Conservation (phyloP, 2,113 vertebrate genomes). For the Mesitornis unicolor region DNA sequence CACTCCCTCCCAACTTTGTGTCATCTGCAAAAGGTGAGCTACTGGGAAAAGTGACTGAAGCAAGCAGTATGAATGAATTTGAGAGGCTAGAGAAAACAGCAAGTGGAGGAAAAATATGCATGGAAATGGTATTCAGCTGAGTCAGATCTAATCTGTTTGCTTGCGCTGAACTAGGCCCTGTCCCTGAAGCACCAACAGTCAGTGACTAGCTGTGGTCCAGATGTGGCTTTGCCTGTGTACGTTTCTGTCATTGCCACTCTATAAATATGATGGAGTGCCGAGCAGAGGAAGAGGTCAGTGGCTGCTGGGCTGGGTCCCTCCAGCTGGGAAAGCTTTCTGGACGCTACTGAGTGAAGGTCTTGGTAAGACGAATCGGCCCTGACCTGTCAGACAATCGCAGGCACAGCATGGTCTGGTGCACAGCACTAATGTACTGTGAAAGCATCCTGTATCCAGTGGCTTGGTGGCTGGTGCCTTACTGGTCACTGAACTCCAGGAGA, state of each 20-base stretch:
- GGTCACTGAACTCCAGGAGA: not conserved
- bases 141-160: not conserved
- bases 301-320: not conserved
- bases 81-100: not conserved
- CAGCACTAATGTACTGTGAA: constrained; percentile 29
- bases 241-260: not conserved
- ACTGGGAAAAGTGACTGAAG: not conserved
- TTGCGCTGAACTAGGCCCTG: not conserved
- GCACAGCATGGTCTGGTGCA: not conserved
- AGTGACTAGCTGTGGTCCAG: not conserved
- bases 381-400: not conserved
- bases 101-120: not conserved
- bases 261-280: not conserved
- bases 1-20: too few relatives aligned
- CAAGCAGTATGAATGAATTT: not conserved
- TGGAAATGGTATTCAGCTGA: not conserved
- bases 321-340: constrained; percentile 18
- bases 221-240: not conserved
- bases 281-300: not conserved
- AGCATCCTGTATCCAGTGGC: not conserved
- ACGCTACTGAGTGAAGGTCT: constrained; percentile 7
- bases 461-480: not conserved
- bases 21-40: too few relatives aligned
- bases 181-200: not conserved
- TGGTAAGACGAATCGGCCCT: not conserved